Base-by-base conservation (phyloP, 92 coral and sea anemone species). In the Zoanthus sansibaricus region DNA sequence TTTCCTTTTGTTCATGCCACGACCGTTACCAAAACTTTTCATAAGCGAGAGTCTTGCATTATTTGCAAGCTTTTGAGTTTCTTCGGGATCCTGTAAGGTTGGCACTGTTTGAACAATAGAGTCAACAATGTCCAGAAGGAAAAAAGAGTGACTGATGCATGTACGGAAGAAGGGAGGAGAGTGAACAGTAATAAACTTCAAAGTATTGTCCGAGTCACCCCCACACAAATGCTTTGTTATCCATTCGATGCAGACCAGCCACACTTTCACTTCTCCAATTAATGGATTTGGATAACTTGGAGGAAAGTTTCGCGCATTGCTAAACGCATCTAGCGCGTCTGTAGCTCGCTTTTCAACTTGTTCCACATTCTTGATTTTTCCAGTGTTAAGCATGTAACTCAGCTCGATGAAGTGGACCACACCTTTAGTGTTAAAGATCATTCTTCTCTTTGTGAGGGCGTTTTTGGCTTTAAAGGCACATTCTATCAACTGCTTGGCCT, bases 191-290 rank as follows among this genome's bases (percentile, higher is more conserved):
- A 95, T 56, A 71, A 90, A 95, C 58, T 88, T 83, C 82, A 93
- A 15, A 0, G 97, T 88, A 59, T 82, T 59, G 0, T 92, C 93
- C 6, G 95, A 88, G 58, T 94, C 96, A 1, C 95, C 90, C 0
- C 51, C n/a, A 74, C 97, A 95, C 0, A 1, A 12, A 80, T 92
- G 77, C 66, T 83, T 90, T 61, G 86, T 92, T 55, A 95, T 94
- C 98, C 98, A 95, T n/a, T 90, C 87, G 21, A 95, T 90, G 72
- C 95, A 94, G 0, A 89, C 91, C 9, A 94, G 70, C 98, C 98
- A 95, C 55, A 94, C 95, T 55, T 95, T 86, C 0, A 95, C 98
- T 75, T 95, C 98, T 37, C 97, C 97, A n/a, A 92, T 86, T 6
- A 95, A 79, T 0, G 98, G 98, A 59, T 80, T 62, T 9, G 93